Evolutionary conservation across 2,888 invertebrate species (phyloP).

Genomic region (Timema cristinae): DNA sequence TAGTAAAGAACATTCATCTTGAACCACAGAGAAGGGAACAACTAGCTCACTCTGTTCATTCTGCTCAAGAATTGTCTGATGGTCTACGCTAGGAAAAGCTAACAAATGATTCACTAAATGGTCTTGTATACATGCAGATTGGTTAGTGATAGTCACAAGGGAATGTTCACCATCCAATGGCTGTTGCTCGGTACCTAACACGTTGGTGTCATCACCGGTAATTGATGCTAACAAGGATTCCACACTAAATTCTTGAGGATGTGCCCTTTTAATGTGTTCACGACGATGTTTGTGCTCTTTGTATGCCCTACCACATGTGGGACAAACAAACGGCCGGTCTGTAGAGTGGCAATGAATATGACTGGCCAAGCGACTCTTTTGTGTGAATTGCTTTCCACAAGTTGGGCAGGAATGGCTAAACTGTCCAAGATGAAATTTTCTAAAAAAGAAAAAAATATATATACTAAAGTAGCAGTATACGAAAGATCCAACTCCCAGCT

Average conservation of each 20-base stretch:
- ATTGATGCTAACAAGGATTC: constrained; percentile 27
- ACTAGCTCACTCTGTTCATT: neutral
- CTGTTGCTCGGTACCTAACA: constrained; percentile 17
- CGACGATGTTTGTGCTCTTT: constrained; percentile 26
- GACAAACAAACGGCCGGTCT: constrained; percentile 26
- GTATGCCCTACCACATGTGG: constrained; percentile 27
- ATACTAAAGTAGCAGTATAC: neutral
- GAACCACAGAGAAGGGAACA: neutral
- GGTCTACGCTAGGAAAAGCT: constrained; percentile 1
- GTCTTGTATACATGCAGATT: neutral
- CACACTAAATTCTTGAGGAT: constrained; percentile 24
- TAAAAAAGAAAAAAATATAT: constrained; percentile 11
- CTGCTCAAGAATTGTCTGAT: neutral
- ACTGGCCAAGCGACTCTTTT: constrained; percentile 25
- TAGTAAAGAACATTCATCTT: neutral
- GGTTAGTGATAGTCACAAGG: neutral
- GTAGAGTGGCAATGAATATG: constrained; percentile 24
- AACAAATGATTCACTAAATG: neutral
- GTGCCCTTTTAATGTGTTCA: constrained; percentile 23
- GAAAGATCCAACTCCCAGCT: too few relatives aligned
- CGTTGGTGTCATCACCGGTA: constrained; percentile 25
- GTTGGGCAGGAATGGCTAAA: constrained; percentile 24
- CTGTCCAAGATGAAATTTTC: constrained; percentile 26
- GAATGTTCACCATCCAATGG: neutral
- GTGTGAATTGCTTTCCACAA: constrained; percentile 28